Evolutionary conservation across 2,113 vertebrate genomes (phyloP), one percentile per base, ranked within the genome.

Genomic region (Cololabis saira): DNA sequence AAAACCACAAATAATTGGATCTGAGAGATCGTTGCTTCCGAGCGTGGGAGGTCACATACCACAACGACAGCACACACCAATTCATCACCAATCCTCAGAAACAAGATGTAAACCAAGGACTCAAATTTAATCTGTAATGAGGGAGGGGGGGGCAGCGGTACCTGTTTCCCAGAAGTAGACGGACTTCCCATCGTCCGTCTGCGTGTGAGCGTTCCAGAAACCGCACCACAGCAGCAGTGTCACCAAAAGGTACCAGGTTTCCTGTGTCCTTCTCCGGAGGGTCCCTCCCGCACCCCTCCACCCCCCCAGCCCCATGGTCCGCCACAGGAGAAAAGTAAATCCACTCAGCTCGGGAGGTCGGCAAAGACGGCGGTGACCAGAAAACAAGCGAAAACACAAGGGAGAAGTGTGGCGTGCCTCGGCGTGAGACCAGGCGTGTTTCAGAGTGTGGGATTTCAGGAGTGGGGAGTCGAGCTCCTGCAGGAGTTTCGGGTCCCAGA

Each of bases 91-190:
- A 24, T 27, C 48, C 19, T 61, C 55, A 52, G 49, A 33, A 74
- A 73, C 9, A 15, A 40, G 49, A 63, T 44, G 48, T 49, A 50
- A 71, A 77, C 16, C 42, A 37, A 67, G 30, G 54, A 57, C 19
- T 78, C 64, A 44, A 10, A 61, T 85, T n/a, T 50, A 65, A 72
- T 45, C 59, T 74, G 17, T 54, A 73, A 82, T 76, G 21, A n/a
- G n/a, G n/a, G 80, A 30, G 45, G 17, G 55, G 47, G 75, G 27
- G 58, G 75, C 15, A 68, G 75, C 89, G 87, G 91, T 94, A 99
- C 97, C 97, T 0, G 96, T 97, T 92, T 96, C 95, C 97, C 97
- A 99, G 85, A 97, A 89, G 92, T 98, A 99, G 49, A 95, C 90
- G 0, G 92, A 93, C 27, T 94, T 95, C 80, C 92, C 92, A 77